phyloP scores from a whole-genome alignment of 2,113 vertebrate species.

The Scytalopus superciliaris region DNA sequence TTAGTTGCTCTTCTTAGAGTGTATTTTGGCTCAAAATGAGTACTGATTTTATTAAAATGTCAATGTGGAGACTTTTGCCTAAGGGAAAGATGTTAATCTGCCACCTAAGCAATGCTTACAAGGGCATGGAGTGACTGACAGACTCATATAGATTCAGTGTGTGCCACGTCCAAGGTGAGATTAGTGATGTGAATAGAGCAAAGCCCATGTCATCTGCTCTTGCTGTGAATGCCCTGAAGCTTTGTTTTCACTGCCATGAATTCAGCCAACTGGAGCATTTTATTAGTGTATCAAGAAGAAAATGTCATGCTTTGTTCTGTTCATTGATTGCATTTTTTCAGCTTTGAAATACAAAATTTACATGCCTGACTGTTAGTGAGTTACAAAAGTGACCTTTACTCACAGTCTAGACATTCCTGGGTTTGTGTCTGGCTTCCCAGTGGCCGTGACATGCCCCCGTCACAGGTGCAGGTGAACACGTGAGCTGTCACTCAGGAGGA shows the following conservation, averaged over 20 bases:
- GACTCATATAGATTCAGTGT: neutral
- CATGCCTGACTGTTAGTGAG: neutral
- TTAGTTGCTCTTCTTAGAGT: neutral
- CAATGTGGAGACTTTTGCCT: neutral
- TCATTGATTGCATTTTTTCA: neutral
- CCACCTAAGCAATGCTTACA: slow-evolving; percentile 33
- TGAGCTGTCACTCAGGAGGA: neutral
- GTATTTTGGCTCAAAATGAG: slow-evolving; percentile 7
- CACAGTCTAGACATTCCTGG: neutral
- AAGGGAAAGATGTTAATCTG: neutral
- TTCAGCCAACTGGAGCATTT: slow-evolving; percentile 7
- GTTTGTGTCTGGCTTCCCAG: neutral
- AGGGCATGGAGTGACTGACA: neutral
- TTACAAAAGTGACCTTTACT: neutral
- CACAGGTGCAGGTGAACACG: neutral
- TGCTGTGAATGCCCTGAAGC: slow-evolving; percentile 30
- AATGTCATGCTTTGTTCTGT: slow-evolving; percentile 13
- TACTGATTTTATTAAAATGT: neutral
- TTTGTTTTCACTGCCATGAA: slow-evolving; percentile 20
- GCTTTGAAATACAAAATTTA: neutral
- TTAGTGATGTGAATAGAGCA: slow-evolving; percentile 32
- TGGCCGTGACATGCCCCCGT: rapidly evolving
- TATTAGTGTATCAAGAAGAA: slow-evolving; percentile 37
- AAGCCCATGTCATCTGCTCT: slow-evolving; percentile 20
- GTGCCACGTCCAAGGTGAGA: slow-evolving; percentile 23